Base-by-base conservation (phyloP, 2,888 invertebrate genomes). In the Cerastoderma edule region DNA sequence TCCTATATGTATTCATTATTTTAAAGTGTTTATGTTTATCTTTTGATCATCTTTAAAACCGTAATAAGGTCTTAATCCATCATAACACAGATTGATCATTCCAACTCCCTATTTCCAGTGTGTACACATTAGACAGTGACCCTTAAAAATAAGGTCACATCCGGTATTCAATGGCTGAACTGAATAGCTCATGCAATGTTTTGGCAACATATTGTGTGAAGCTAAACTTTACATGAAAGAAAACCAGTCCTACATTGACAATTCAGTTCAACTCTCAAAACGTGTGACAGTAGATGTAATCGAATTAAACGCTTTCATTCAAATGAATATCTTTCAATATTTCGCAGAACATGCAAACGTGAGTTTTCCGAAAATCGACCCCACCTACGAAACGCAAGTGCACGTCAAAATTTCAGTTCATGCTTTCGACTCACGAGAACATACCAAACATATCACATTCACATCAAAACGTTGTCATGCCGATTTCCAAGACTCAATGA, bases 301-400 rank as follows among this genome's bases (percentile, higher is more conserved):
- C n/a, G n/a, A n/a, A n/a, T n/a, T n/a, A n/a, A n/a, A n/a, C n/a
- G n/a, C n/a, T n/a, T n/a, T n/a, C n/a, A n/a, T n/a, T n/a, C n/a
- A n/a, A n/a, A n/a, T n/a, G n/a, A n/a, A n/a, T n/a, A n/a, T n/a
- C n/a, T n/a, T n/a, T n/a, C n/a, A n/a, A n/a, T n/a, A n/a, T n/a
- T 56, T 6, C 56, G 30, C 56, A n/a, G 28, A 30, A 30, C 56
- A 28, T 8, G 50, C 16, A 22, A 56, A 39, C 33, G 8, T 33
- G 39, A 60, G 33, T 54, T 60, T 70, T 60, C 67, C 69, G 56
- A 63, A 75, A 73, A 68, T 33, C 56, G 78, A 77, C 82, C 82
- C 82, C 82, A 77, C 82, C 79, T 83, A 83, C 66, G 24, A 50
- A 46, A 48, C 33, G 22, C 19, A 24, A n/a, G 69, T 75, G 30